Evolutionary conservation across 2,888 invertebrate genomes (phyloP), one percentile per base, ranked within the genome.

Genomic region (Incurvaria masculella): DNA sequence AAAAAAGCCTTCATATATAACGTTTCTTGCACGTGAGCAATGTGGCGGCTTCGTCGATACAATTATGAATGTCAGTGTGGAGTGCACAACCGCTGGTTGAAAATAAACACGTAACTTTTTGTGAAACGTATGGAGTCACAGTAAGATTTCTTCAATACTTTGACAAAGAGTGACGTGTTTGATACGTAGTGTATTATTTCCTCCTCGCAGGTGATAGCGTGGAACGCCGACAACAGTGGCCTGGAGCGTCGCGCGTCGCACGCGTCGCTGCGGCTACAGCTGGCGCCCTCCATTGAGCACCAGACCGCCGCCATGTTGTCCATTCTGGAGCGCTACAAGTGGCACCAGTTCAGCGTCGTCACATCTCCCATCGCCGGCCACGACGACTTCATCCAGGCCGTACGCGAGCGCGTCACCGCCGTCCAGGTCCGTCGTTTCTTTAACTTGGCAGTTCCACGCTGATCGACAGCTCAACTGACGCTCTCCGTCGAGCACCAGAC

Each of bases 221-320:
- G 97, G 97, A 97, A 97, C 72, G 95, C 96, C 8, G 97, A 97
- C 71, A 97, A 97, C 72, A 94, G 96, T 39, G 97, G 95, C 38
- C 81, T 95, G 50, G 84, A 84, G 61, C 78, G 84, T 54, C 72
- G 88, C 55, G 91, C 92, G 39, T 91, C 93, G 21, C 91, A 94
- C 69, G 91, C 92, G 45, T 92, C 92, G 51, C 80, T 96, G 60
- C 91, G 93, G 62, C 82, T 95, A 55, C 97, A 97, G 73, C 81
- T 98, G 68, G 97, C 97, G 48, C 97, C 98, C 53, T 94, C 96
- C 48, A 86, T 98, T 59, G 94, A 94, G 71, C 97, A 98, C 68
- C 97, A 96, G 75, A 94, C 95, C 39, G 90, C 92, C 46, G 97
- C 97, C 48, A 97, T 97, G 95, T 72, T 97, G 60, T 92, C 93